Evolutionary conservation across 2,113 vertebrate species (phyloP).

Genomic region (Henicopernis longicauda): DNA sequence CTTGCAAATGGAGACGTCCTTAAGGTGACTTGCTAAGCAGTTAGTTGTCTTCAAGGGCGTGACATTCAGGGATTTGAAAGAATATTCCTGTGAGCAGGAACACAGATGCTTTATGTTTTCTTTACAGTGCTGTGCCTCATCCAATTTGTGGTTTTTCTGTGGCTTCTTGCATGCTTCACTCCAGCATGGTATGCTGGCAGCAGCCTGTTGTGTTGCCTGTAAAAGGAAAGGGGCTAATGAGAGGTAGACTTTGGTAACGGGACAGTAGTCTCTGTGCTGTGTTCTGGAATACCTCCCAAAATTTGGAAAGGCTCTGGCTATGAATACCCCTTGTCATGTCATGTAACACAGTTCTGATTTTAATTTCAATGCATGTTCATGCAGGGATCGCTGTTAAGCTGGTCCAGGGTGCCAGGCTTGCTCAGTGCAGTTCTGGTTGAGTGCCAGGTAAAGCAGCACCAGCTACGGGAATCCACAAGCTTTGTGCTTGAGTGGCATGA

Average conservation of each 20-base stretch:
- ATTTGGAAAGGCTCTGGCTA: neutral
- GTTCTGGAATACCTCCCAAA: neutral
- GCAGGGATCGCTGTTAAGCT: accelerated
- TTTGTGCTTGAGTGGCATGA: neutral
- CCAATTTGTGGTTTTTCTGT: neutral
- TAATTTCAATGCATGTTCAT: accelerated
- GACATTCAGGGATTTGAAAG: neutral
- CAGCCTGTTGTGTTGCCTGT: neutral
- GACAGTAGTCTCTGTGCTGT: neutral
- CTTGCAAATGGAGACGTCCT: neutral
- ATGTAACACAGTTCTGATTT: neutral
- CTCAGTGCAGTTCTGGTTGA: neutral
- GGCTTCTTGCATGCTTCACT: neutral
- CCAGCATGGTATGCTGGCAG: neutral
- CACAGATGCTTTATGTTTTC: neutral
- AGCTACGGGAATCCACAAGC: accelerated
- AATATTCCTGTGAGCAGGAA: neutral
- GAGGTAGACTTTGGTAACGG: neutral
- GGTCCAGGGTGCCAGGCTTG: neutral
- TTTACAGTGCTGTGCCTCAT: neutral
- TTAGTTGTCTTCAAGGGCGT: neutral
- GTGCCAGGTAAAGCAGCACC: constrained; percentile 6
- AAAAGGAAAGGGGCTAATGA: neutral
- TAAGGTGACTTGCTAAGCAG: neutral
- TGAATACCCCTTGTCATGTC: accelerated